phyloP scores from a whole-genome alignment of 2,888 invertebrate species.

The Drosophila siamana region DNA sequence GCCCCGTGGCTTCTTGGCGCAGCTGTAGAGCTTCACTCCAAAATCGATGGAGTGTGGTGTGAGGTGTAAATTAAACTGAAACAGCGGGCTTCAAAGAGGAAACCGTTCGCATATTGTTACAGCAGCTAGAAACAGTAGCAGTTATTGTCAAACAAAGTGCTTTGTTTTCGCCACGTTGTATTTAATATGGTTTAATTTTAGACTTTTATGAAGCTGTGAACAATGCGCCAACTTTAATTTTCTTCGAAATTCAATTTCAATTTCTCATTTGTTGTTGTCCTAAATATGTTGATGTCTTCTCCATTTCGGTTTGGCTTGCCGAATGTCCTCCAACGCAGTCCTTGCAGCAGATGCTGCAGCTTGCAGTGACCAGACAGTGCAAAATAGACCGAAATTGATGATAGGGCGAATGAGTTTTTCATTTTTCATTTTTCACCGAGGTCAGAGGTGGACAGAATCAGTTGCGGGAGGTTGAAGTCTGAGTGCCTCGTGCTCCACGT shows the following conservation, averaged over 20 bases:
- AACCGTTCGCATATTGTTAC: slow-evolving; percentile 7
- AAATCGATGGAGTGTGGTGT: slow-evolving; percentile 57
- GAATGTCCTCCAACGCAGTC: no score
- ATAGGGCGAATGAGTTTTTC: slow-evolving; percentile 81
- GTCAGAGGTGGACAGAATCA: background rate
- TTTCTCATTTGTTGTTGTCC: no score
- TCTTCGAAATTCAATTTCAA: no score
- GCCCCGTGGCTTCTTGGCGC: slow-evolving; percentile 46
- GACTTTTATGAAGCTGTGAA: no score
- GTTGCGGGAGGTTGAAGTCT: background rate
- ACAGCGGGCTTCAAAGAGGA: slow-evolving; percentile 8
- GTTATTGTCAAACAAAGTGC: background rate
- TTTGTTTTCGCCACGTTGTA: no score
- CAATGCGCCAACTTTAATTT: no score
- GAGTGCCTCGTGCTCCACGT: slow-evolving; percentile 39
- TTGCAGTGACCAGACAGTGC: slow-evolving; percentile 43
- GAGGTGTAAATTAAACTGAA: slow-evolving; percentile 46
- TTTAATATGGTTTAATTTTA: no score
- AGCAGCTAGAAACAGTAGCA: background rate
- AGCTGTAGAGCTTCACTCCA: slow-evolving; percentile 65
- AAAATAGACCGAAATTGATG: slow-evolving; percentile 83
- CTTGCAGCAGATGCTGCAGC: no score
- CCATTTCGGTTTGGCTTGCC: no score
- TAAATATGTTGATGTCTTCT: no score
- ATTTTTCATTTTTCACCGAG: slow-evolving; percentile 73